phyloP scores from a whole-genome alignment of 2,888 invertebrate species.

The Glaucopsyche alexis region DNA sequence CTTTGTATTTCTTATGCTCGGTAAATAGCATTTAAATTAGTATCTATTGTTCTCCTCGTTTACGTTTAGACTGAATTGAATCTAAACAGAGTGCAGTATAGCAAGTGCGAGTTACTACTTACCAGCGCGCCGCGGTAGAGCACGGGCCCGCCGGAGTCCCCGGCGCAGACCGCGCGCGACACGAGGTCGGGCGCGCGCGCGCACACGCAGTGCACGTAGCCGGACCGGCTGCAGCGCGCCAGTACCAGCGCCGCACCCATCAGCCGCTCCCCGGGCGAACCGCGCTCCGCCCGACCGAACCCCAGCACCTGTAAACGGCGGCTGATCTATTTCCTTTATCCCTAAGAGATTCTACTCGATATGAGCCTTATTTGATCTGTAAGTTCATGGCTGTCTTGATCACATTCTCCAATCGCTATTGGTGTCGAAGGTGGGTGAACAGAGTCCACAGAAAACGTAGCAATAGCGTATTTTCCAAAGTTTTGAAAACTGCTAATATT shows the following conservation, averaged over 20 bases:
- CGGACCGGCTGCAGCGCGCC: slow-evolving; percentile 52
- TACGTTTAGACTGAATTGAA: too few species aligned
- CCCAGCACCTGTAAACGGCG: slow-evolving; percentile 54
- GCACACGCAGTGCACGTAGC: slow-evolving; percentile 59
- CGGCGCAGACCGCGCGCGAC: slow-evolving; percentile 61
- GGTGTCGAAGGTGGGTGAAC: too few species aligned
- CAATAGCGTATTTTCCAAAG: too few species aligned
- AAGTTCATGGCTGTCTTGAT: too few species aligned
- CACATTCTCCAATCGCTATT: too few species aligned
- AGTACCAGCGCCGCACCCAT: slow-evolving; percentile 50
- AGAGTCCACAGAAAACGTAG: too few species aligned
- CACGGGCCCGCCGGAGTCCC: slow-evolving; percentile 69
- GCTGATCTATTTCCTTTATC: background rate
- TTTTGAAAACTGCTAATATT: too few species aligned
- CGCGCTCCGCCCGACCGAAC: slow-evolving; percentile 62
- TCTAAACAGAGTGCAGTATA: too few species aligned
- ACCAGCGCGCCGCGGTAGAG: slow-evolving; percentile 51
- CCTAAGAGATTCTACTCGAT: background rate
- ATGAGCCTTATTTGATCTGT: background rate
- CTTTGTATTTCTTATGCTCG: too few species aligned
- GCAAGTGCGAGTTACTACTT: background rate
- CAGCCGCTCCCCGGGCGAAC: slow-evolving; percentile 53
- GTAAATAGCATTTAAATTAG: too few species aligned
- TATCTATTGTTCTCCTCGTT: too few species aligned
- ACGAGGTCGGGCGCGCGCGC: slow-evolving; percentile 40